phyloP scores from a whole-genome alignment of 2,888 invertebrate genomes.

The Athalia circularis region DNA sequence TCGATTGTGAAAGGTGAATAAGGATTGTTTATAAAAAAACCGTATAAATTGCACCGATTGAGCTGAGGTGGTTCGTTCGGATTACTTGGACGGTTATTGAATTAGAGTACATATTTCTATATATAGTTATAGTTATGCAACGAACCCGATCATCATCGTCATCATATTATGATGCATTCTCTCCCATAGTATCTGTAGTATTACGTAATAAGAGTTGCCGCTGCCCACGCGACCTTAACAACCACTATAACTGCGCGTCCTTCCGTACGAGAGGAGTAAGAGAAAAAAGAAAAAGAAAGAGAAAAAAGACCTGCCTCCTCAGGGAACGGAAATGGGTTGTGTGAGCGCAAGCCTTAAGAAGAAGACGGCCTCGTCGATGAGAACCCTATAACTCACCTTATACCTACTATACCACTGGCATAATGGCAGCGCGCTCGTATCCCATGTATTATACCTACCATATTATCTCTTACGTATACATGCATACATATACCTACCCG shows the following conservation, averaged over 20 bases:
- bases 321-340: conserved; percentile 39
- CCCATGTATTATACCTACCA: background rate
- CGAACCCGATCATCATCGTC: background rate
- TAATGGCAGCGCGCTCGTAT: background rate
- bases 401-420: background rate
- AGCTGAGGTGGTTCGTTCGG: conserved; percentile 5
- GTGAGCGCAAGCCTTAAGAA: conserved; percentile 20
- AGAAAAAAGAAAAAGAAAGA: background rate
- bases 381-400: conserved; percentile 7
- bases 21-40: background rate
- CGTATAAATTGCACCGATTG: background rate
- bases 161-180: conserved; percentile 7
- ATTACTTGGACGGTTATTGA: conserved; percentile 35
- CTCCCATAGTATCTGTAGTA: conserved; percentile 17
- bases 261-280: background rate
- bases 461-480: background rate
- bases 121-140: conserved; percentile 33
- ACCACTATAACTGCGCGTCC: conserved; percentile 4
- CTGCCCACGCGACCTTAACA: conserved; percentile 34
- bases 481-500: background rate
- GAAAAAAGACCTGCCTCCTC: background rate
- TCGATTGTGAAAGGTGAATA: too few relatives aligned
- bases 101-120: conserved; percentile 28
- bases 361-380: conserved; percentile 23
- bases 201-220: conserved; percentile 21